Conservation (phyloP, 2,113 vertebrate genomes). For the Procapra przewalskii region DNA sequence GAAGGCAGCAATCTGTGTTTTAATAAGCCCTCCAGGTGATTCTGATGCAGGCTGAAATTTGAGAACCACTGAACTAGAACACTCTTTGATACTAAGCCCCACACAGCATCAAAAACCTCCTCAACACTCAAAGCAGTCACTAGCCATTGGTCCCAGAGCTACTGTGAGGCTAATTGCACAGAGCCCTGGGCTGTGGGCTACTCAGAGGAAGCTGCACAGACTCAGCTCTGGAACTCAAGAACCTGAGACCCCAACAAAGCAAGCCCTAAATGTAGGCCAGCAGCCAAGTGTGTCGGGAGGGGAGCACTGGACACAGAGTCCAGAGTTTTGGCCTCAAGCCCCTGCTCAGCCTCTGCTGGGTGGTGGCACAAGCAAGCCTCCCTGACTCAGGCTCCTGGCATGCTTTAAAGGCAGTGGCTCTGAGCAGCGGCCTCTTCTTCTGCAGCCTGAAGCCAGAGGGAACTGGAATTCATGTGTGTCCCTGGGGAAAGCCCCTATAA, state of each 20-base stretch:
- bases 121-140: neutral
- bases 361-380: neutral
- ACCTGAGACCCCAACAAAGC: neutral
- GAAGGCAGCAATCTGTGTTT: neutral
- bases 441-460: neutral
- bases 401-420: neutral
- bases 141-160: neutral
- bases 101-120: neutral
- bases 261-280: neutral
- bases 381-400: neutral
- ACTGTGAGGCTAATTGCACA: neutral
- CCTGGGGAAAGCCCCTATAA: slow-evolving; percentile 3
- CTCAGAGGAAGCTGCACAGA: neutral
- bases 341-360: neutral
- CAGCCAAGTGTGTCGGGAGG: neutral
- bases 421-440: neutral
- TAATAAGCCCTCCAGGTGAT: slow-evolving; percentile 23
- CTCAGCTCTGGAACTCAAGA: neutral
- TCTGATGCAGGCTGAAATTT: neutral
- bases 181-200: neutral
- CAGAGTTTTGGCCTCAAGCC: neutral
- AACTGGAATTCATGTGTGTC: neutral
- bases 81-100: neutral
- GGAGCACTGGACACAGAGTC: neutral
- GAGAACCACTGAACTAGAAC: neutral